Conservation (phyloP, 1,140 invertebrate species). For the Zaprionus ornatus region DNA sequence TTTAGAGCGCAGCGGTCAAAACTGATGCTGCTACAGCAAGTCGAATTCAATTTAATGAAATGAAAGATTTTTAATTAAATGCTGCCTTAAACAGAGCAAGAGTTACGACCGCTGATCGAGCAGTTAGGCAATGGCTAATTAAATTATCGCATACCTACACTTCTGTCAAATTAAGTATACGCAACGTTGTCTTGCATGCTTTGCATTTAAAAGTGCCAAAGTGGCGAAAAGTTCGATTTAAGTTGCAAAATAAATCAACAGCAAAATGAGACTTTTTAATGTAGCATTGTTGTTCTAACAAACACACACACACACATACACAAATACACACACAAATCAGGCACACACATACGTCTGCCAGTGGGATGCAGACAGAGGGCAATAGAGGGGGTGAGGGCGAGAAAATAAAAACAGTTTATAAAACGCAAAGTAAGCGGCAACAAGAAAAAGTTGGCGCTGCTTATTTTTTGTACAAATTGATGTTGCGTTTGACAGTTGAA, state of each 20-base stretch:
- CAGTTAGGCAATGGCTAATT: neutral
- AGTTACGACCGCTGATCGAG: neutral
- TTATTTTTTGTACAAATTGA: constrained; percentile 83
- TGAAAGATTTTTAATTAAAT: constrained; percentile 64
- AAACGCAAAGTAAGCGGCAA: constrained; percentile 38
- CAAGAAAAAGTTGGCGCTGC: constrained; percentile 70
- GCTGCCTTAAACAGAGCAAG: neutral
- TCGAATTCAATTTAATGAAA: constrained; percentile 1
- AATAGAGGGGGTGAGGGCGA: neutral
- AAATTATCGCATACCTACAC: neutral
- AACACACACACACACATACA: constrained; percentile 16
- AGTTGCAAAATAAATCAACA: constrained; percentile 80
- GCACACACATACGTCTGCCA: constrained; percentile 48
- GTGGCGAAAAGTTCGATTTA: constrained; percentile 57
- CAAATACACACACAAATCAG: constrained; percentile 8
- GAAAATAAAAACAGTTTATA: constrained; percentile 66
- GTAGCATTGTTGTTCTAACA: constrained; percentile 63
- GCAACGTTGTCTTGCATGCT: constrained; percentile 55
- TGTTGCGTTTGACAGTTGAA: constrained; percentile 83
- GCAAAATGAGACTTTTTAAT: constrained; percentile 75
- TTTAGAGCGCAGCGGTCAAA: constrained; percentile 42
- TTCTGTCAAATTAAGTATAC: neutral
- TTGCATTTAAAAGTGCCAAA: constrained; percentile 42
- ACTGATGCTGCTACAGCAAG: constrained; percentile 6
- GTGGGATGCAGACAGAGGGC: constrained; percentile 21